These are phyloP conservation scores for Vicugna pacos DNA, from an alignment of 2,113 vertebrate species.

Conservation along the genomic window DNA sequence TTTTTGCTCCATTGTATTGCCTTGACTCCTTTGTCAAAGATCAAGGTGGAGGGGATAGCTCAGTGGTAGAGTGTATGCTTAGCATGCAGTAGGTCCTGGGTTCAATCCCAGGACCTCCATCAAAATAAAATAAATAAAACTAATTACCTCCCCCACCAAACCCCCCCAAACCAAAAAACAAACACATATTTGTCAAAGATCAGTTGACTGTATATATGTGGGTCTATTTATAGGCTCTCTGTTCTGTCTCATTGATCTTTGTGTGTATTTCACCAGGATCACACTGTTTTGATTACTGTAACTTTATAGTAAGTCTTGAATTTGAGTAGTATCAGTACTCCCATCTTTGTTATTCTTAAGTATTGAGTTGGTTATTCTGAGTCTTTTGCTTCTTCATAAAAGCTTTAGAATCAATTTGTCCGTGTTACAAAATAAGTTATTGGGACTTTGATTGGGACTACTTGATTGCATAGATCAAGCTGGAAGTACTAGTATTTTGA, in stretches of 20 bases:
- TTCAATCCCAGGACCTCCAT: too few species aligned
- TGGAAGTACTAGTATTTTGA: background rate
- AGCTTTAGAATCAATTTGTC: background rate
- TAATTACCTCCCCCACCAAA: too few species aligned
- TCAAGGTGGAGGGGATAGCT: background rate
- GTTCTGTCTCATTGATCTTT: background rate
- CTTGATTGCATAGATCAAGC: background rate
- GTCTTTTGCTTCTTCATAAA: background rate
- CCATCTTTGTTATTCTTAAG: too few species aligned
- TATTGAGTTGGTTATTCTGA: too few species aligned
- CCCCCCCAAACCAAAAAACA: too few species aligned
- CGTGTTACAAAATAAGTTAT: background rate
- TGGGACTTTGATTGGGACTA: background rate
- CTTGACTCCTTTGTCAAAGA: background rate
- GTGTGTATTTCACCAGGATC: background rate
- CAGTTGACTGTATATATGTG: background rate
- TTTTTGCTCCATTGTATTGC: background rate
- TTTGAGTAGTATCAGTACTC: too few species aligned
- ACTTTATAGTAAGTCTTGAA: too few species aligned
- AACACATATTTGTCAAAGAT: too few species aligned
- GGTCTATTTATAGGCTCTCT: background rate
- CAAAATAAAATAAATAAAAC: too few species aligned
- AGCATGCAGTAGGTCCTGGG: too few species aligned
- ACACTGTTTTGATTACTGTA: background rate
- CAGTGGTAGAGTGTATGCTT: too few species aligned